Evolutionary conservation across 2,797 vertebrate genomes (phyloP), one percentile per base, ranked within the genome.

Genomic region (Xenentodon cancila): DNA sequence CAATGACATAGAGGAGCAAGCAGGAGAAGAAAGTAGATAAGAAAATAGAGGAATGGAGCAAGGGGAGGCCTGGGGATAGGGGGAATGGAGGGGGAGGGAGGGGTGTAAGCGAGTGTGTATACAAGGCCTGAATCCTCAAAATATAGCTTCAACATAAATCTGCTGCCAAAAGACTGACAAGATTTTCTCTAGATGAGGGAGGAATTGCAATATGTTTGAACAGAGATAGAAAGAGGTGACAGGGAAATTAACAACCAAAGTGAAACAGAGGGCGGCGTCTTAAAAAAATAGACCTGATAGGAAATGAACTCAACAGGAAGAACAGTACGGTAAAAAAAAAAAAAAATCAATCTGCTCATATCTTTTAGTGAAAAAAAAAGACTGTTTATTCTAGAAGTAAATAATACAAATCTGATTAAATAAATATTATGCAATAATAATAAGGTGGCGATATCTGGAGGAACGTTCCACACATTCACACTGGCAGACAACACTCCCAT

Each of bases 1-100:
- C 84, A 89, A 86, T 89, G 88, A 91, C 80, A 89, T 89, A 87
- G 84, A 85, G 83, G 83, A 88, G 89, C 80, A 87, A 85, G 85
- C 77, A 87, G 84, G 77, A 89, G 82, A 89, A 87, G 86, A 91
- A 90, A 90, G 87, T 75, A 90, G 91, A 92, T 90, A 91, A 92
- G 88, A 89, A 91, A 88, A 90, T 81, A 90, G 89, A 90, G 88
- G 88, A 90, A 89, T 84, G 81, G 81, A 84, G 89, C 80, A 60
- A 16, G 48, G 84, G 78, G 81, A 90, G 88, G 84, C 86, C 87
- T 69, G 82, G 85, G 88, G 85, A 88, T 75, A 74, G 83, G 84
- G 64, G 79, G 49, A 75, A 77, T 59, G 53, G 54, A 67, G 70
- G 40, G 20, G 37, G 45, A 5, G 5, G 25, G 71, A 70, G 43